Evolutionary conservation across 2,888 invertebrate genomes (phyloP).

Genomic region (Scelioninae gen. 1): DNA sequence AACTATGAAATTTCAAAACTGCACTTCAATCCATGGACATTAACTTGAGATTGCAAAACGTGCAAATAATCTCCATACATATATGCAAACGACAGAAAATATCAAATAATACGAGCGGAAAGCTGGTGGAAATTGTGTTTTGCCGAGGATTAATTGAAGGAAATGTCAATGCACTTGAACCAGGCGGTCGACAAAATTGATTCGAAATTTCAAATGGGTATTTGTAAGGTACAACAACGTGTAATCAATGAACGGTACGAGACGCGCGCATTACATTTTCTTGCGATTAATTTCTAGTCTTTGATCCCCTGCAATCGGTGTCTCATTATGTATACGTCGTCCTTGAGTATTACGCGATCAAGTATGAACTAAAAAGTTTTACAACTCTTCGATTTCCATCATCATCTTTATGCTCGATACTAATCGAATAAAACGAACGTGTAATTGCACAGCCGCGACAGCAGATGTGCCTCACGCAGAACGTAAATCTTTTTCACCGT

Average conservation of each 20-base stretch:
- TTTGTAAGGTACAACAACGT: not conserved
- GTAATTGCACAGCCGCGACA: slow-evolving; percentile 15
- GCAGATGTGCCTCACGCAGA: slow-evolving; percentile 4
- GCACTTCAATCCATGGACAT: slow-evolving; percentile 4
- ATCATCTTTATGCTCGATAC: slow-evolving; percentile 26
- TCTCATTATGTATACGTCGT: slow-evolving; percentile 32
- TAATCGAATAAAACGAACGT: slow-evolving; percentile 28
- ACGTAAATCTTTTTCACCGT: slow-evolving; percentile 23
- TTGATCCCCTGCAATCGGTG: slow-evolving; percentile 44
- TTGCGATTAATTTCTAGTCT: slow-evolving; percentile 46
- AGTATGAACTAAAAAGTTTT: slow-evolving; percentile 37
- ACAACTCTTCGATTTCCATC: slow-evolving; percentile 18
- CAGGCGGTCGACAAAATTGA: too few species aligned
- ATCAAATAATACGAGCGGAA: slow-evolving; percentile 5
- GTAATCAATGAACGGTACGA: not conserved
- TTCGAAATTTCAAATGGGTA: not conserved
- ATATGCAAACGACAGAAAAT: slow-evolving; percentile 16
- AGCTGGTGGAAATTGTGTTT: slow-evolving; percentile 15
- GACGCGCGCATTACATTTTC: slow-evolving; percentile 38
- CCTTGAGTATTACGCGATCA: slow-evolving; percentile 39
- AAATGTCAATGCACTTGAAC: slow-evolving; percentile 15
- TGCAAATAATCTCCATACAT: slow-evolving; percentile 25
- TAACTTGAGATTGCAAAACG: slow-evolving; percentile 18
- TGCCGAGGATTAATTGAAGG: slow-evolving; percentile 26
- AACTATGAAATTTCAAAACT: slow-evolving; percentile 7